Conservation (phyloP, 2,113 vertebrate species). For the Elanoides forficatus region DNA sequence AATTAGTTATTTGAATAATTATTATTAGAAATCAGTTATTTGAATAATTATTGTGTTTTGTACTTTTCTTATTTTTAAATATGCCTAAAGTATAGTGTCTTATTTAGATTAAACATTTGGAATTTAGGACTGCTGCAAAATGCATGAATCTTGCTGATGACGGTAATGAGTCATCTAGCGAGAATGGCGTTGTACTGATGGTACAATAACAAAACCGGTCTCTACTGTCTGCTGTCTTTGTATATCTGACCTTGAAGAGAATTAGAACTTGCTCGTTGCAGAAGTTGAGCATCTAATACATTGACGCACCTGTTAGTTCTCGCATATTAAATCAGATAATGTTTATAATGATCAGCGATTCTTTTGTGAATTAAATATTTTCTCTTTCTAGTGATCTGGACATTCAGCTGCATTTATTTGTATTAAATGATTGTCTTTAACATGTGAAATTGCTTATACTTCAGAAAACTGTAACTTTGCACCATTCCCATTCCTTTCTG, state of each 20-base stretch:
- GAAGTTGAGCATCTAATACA: conserved; percentile 65
- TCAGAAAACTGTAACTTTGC: background rate
- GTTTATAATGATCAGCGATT: conserved; percentile 4
- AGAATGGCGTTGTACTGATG: conserved; percentile 15
- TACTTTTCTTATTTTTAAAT: conserved; percentile 46
- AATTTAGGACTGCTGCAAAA: conserved; percentile 44
- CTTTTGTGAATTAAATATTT: conserved; percentile 50
- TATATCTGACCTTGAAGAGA: conserved; percentile 65
- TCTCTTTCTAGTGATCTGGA: conserved; percentile 14
- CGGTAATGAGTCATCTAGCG: conserved; percentile 38
- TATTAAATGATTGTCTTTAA: background rate
- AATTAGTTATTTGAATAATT: background rate
- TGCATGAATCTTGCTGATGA: conserved; percentile 20
- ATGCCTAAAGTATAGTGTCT: background rate
- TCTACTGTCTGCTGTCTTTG: conserved; percentile 46
- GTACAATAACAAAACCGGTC: conserved; percentile 19
- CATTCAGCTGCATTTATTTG: conserved; percentile 3
- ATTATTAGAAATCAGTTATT: background rate
- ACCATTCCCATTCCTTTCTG: background rate
- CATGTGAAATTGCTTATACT: background rate
- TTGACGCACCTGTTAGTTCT: conserved; percentile 50
- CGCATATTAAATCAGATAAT: conserved; percentile 25
- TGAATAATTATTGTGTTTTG: conserved; percentile 5
- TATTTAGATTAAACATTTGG: background rate
- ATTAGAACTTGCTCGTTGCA: conserved; percentile 57